Evolutionary conservation across 1,140 invertebrate genomes (phyloP).

Genomic region (Aphelenchoides besseyi): DNA sequence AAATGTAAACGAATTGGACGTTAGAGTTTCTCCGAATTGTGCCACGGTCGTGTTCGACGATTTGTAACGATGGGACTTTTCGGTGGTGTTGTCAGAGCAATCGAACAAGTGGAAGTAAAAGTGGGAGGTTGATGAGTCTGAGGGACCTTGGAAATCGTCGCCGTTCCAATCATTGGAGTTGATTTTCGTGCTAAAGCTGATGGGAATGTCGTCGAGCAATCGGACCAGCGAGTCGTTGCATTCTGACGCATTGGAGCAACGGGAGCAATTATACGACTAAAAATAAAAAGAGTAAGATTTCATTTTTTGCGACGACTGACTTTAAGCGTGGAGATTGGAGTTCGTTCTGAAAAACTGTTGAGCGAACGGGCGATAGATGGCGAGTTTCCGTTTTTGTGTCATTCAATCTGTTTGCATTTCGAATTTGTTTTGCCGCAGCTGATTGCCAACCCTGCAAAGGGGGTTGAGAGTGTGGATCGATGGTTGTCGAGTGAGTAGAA

Average conservation of each 20-base stretch:
- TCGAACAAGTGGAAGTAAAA: slow-evolving; percentile 3
- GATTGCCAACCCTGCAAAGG: background rate
- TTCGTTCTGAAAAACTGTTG: background rate
- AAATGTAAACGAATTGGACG: too few species aligned
- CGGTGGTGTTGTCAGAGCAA: background rate
- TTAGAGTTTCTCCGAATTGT: background rate
- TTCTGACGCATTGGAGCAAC: slow-evolving; percentile 4
- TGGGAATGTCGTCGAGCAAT: background rate
- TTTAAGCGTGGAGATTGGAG: background rate
- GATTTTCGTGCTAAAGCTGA: background rate
- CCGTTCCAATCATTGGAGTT: background rate
- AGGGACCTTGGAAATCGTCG: background rate
- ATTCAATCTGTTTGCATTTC: background rate
- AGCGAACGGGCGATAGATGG: background rate
- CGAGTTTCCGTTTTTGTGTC: background rate
- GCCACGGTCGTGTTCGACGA: background rate
- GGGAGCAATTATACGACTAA: background rate
- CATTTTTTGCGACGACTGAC: background rate
- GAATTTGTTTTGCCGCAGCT: background rate
- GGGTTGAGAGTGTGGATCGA: too few species aligned
- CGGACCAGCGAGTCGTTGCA: background rate
- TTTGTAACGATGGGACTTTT: background rate
- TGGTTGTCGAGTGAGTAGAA: background rate
- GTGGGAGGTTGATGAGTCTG: background rate
- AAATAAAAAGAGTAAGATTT: slow-evolving; percentile 1